phyloP scores from a whole-genome alignment of 2,797 vertebrate species.

The Enoplosus armatus region DNA sequence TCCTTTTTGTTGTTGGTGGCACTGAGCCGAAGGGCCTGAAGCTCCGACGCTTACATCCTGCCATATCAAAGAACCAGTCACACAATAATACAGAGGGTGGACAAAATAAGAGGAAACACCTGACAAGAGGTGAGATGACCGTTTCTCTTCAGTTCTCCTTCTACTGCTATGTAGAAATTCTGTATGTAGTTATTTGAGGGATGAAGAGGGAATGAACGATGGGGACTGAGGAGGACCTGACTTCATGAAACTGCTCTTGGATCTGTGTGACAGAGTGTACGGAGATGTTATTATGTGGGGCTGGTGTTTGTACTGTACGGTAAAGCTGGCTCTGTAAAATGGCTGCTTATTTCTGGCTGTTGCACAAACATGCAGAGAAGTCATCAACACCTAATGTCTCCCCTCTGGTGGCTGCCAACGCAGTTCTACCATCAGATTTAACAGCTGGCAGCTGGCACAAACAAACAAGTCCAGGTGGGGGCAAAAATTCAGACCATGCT shows the following conservation, averaged over 20 bases:
- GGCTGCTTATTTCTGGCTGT: not conserved
- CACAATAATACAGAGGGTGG: not conserved
- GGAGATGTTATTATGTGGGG: not conserved
- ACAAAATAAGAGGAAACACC: slow-evolving; percentile 25
- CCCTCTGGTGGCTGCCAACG: not conserved
- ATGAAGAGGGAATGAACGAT: not conserved
- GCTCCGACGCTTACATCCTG: not conserved
- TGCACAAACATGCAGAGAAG: not conserved
- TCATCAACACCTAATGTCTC: slow-evolving; percentile 13
- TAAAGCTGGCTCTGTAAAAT: not conserved
- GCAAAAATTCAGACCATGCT: not conserved
- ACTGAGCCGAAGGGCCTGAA: not conserved
- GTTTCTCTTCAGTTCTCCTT: not conserved
- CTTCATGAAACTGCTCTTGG: not conserved
- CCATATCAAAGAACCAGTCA: not conserved
- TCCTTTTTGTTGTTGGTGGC: not conserved
- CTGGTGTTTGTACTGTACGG: not conserved
- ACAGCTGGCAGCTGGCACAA: slow-evolving; percentile 20
- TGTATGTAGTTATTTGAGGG: no score
- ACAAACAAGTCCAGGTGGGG: slow-evolving; percentile 15
- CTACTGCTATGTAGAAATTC: no score
- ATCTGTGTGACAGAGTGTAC: not conserved
- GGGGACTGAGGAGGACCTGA: not conserved
- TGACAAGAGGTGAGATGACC: not conserved
- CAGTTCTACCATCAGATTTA: not conserved